Base-by-base conservation (phyloP, 2,113 vertebrate species). In the Agelaius tricolor region DNA sequence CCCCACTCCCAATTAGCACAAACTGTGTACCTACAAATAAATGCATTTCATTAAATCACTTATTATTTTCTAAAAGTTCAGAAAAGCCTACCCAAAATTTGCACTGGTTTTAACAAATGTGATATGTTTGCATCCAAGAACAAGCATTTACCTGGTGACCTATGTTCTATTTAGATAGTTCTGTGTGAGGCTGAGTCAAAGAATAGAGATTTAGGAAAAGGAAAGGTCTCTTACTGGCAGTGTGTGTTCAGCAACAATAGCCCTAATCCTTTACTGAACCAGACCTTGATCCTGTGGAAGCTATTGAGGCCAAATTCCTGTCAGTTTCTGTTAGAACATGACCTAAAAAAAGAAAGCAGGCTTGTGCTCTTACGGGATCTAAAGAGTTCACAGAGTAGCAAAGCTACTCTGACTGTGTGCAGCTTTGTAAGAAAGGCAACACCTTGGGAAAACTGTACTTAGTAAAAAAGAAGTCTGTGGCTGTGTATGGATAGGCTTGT, bases 231-330 rank as follows among this genome's bases (percentile, higher is more conserved):
- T 78, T 27, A 39, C 47, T 67, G 65, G 47, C 57, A 63, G 19
- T 9, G 5, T 43, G 23, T 41, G 41, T 63, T 92, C 63, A 72
- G 39, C 52, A 74, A 18, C 55, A 81, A 51, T 81, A 84, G 52
- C 41, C 81, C 81, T 92, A 93, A 84, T 92, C 89, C 65, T 65
- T 84, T 52, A 14, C 69, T 75, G 69, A 89, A 77, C 52, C 39
- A 72, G 76, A 75, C 57, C 83, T 80, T 77, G 72, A 84, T 95
- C 90, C 86, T 31, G 47, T 81, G 33, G 57, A 90, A 89, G 76
- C 57, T 92, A 72, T 47, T 83, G 83, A 90, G 94, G 91, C 43
- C 84, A 68, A 78, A 72, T 91, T 92, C 89, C 57, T 77, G 44
- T 71, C 0, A 1, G 22, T 81, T 93, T 93, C 7, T 4, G 33